Evolutionary conservation across 2,888 invertebrate species (phyloP), one percentile per base, ranked within the genome.

Genomic region (Nowickia ferox): DNA sequence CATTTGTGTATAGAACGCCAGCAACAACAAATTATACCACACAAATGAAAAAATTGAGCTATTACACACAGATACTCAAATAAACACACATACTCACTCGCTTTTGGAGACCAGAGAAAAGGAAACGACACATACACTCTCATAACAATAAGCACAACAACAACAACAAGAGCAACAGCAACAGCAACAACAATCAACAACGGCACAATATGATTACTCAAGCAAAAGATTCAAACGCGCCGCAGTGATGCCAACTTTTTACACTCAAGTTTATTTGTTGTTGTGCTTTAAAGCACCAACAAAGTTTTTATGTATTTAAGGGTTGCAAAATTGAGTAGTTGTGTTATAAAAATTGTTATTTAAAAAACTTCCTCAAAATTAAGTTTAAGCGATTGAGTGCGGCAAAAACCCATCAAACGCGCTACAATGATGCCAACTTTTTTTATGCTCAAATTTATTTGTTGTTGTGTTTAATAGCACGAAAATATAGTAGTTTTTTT

Each of bases 11-110:
- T 46, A 30, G 10, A 48, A 55, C 10, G 19, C 44, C 30, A 65
- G 42, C 51, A 55, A 78, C 61, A 72, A 66, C 68, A 61, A 77
- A 74, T 51, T 74, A 51, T 65, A 69, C 59, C 69, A 30, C n/a
- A 53, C 69, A 53, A 71, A 72, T 72, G 65, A 63, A 79, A 63
- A 79, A 72, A 72, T 72, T 79, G 79, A 72, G 79, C 63, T 72
- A 46, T 38, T 55, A 53, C 46, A 68, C 57, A 63, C 65, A 72
- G 55, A 72, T 79, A 63, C 78, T 79, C 53, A 57, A 8, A 38
- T 13, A 57, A 44, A 46, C 46, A 17, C 13, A 55, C 53, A 11
- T 13, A 15, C 42, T 66, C 65, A 22, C 15, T 15, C 5, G 9
- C 46, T 46, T 8, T 57, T 2, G 22, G 30, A 69, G 22, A 38